phyloP scores from a whole-genome alignment of 1,140 invertebrate genomes.

The Tetragonula clypearis region DNA sequence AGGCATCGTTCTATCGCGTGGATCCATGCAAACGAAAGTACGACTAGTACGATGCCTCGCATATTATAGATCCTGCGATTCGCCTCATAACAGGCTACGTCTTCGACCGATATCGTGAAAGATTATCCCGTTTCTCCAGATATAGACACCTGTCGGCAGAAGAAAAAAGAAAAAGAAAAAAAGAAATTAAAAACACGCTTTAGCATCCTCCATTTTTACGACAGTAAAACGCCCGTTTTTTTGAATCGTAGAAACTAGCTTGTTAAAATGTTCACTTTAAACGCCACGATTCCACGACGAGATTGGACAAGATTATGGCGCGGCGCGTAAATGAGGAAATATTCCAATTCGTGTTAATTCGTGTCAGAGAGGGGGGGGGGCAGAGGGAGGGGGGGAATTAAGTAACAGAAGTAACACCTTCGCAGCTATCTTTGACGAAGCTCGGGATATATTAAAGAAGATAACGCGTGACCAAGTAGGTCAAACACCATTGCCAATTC shows the following conservation, averaged over 20 bases:
- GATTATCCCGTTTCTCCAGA: background rate
- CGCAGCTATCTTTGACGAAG: background rate
- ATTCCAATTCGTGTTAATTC: conserved; percentile 15
- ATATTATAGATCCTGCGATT: conserved; percentile 69
- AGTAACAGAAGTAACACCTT: conserved; percentile 11
- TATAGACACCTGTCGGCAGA: background rate
- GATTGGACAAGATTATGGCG: background rate
- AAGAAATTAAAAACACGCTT: too few relatives aligned
- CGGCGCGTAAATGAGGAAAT: conserved; percentile 5
- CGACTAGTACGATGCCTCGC: conserved; percentile 65
- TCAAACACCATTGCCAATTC: conserved; percentile 56
- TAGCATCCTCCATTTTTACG: too few relatives aligned
- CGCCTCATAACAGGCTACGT: conserved; percentile 66
- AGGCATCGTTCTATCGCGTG: conserved; percentile 64
- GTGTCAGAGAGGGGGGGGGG: background rate
- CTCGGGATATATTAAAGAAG: conserved; percentile 36
- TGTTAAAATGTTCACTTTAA: background rate
- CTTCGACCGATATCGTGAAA: background rate
- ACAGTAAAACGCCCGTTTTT: too few relatives aligned
- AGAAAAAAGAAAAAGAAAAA: background rate
- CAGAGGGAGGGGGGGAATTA: conserved; percentile 13
- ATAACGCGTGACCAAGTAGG: conserved; percentile 37
- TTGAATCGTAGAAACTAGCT: background rate
- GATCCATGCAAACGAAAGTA: conserved; percentile 65
- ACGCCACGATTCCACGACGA: rapidly evolving